Base-by-base conservation (phyloP, 2,113 vertebrate genomes). In the Tichodroma muraria region DNA sequence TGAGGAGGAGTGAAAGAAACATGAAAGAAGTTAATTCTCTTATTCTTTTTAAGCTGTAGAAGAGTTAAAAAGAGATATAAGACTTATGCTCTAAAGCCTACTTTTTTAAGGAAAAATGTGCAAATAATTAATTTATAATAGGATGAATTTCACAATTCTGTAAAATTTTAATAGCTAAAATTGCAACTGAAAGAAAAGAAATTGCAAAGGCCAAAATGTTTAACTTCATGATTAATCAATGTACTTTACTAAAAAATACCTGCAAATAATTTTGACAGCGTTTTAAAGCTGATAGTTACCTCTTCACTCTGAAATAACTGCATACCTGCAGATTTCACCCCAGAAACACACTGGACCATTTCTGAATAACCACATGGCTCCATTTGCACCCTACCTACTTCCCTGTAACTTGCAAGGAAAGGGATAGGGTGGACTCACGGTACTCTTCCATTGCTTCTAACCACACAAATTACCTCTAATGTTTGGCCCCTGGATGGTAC, bases 281-380 rank as follows among this genome's bases (percentile, higher is more conserved):
- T 97, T 97, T 97, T 88, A 73, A 96, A 96, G 78, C 80, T 92
- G 81, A 38, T 93, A 83, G 87, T 94, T 97, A 87, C 78, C 90
- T 95, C 83, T 89, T 97, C 37, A 11, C 40, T 54, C n/a, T 52
- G 19, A 15, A 90, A 45, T 45, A 77, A 12, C 33, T 70, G 15
- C 1, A 2, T 69, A 21, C 7, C 7, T 5, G 8, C 30, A 42
- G 15, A 52, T 75, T 85, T 84, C 40, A 83, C 11, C 13, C 52
- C 44, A 63, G 66, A 37, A 80, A 27, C 27, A 25, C 44, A 25
- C 8, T 28, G 53, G 37, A 21, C 25, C 79, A 1, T 52, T 81
- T 53, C 28, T 83, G 45, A 85, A 44, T 4, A 13, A 24, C 24
- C 2, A 3, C 5, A 19, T 53, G 42, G 12, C 28, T 82, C 35